Evolutionary conservation across 2,113 vertebrate genomes (phyloP), one percentile per base, ranked within the genome.

Genomic region (Tichodroma muraria): DNA sequence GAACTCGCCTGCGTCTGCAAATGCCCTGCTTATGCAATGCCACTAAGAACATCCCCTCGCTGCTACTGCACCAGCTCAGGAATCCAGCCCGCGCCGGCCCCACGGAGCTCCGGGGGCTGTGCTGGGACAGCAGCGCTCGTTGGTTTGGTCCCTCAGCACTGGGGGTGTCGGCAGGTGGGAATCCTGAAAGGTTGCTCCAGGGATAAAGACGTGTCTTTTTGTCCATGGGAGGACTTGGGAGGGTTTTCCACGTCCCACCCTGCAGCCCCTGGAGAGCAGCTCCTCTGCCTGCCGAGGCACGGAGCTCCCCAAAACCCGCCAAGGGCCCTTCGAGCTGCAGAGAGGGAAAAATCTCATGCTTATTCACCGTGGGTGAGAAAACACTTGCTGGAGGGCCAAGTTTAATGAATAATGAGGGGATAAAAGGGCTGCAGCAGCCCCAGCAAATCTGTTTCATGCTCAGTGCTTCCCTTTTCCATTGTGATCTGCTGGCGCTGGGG

Each of bases 91-190:
- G 6, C 38, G 25, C 38, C 31, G 25, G 83, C 65, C 50, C 44
- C 19, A 5, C 0, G 1, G 1, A 37, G 60, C 2, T 0, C n/a
- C 4, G 11, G 1, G 47, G 7, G 27, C 66, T 9, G 40, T 7
- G 61, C 65, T 14, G 76, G 70, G 12, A 28, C 23, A 47, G 14
- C 31, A 19, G 65, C 9, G 12, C 79, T 70, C 2, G 0, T 16
- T 2, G 8, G 8, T 13, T 7, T 2, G 17, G 5, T 21, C 54
- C n/a, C 18, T 14, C 0, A 0, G n/a, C 27, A 2, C 71, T 0
- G 24, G 4, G 19, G 8, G 6, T 10, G 25, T 1, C 42, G 63
- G 20, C 25, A 30, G 37, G 16, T 27, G 37, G 49, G 10, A 92
- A 16, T 24, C 68, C 57, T 10, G 9, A n/a, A 15, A 19, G 20